These are phyloP conservation scores for Papilio elwesi DNA, from an alignment of 2,888 invertebrate genomes.

Conservation along the genomic window DNA sequence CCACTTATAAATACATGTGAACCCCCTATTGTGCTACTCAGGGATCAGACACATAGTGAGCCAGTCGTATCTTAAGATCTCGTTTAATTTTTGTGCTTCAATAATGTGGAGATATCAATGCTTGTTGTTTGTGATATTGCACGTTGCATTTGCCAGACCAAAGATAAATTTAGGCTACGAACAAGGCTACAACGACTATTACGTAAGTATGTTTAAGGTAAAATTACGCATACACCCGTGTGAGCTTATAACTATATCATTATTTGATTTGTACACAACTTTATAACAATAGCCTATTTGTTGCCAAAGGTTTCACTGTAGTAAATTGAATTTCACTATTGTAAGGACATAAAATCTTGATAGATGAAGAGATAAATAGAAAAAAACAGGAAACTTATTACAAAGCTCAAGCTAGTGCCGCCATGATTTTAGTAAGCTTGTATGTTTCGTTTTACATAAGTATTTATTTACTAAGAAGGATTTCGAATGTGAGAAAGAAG, in stretches of 20 bases:
- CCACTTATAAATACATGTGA: constrained; percentile 79
- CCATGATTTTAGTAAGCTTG: no score
- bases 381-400: no score
- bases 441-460: no score
- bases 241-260: constrained; percentile 1
- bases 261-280: not conserved
- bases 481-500: no score
- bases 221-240: not conserved
- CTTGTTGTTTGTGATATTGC: constrained; percentile 58
- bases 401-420: no score
- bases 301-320: not conserved
- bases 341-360: no score
- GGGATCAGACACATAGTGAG: constrained; percentile 59
- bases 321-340: not conserved
- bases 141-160: constrained; percentile 58
- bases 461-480: no score
- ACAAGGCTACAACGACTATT: constrained; percentile 82
- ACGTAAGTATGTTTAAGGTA: constrained; percentile 79
- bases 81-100: constrained; percentile 41
- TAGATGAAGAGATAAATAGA: not conserved
- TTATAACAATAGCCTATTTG: constrained; percentile 2
- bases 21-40: constrained; percentile 72
- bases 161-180: constrained; percentile 62
- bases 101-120: constrained; percentile 65
- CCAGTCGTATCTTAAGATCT: constrained; percentile 56